Evolutionary conservation across 2,113 vertebrate species (phyloP), one percentile per base, ranked within the genome.

Genomic region (Phylloscopus whistleri): DNA sequence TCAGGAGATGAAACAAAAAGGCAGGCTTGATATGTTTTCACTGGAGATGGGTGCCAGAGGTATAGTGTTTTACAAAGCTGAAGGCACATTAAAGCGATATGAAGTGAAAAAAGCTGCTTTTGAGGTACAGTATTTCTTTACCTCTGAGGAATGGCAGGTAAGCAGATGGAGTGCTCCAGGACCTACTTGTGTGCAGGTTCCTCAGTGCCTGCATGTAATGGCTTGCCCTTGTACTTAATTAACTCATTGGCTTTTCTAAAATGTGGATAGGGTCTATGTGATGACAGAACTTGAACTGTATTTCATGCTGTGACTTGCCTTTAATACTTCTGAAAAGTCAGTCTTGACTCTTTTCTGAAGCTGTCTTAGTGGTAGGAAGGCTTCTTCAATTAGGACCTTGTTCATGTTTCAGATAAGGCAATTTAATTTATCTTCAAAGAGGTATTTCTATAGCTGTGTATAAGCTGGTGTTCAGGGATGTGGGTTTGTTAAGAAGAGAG

Each of bases 231-330:
- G 51, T 10, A 16, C 48, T 79, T 93, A 55, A 77, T 87, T 91
- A 94, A 64, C 70, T 87, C 1, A 4, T 49, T 77, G 64, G 20
- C 22, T 49, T 68, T n/a, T 52, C 26, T 69, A 14, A 41, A 4
- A 58, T 80, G 84, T 66, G n/a, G 24, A n/a, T 85, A 17, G 28
- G 37, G 28, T 64, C 77, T 83, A 2, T 80, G 66, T 69, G 70
- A 69, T 93, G 82, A 33, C 53, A 77, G 86, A 92, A 43, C 78
- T 74, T 63, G 43, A 73, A 46, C 91, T 48, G 48, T 24, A 1
- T 62, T 91, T 87, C 87, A 11, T 94, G 92, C 75, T 90, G 59
- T 59, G 82, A 84, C 92, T 86, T 95, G 95, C 51, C 53, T 91
- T 89, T 88, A 82, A 46, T 87, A 20, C 46, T 89, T 62, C 37